Conservation (phyloP, 2,888 invertebrate genomes). For the Nysson spinosus region DNA sequence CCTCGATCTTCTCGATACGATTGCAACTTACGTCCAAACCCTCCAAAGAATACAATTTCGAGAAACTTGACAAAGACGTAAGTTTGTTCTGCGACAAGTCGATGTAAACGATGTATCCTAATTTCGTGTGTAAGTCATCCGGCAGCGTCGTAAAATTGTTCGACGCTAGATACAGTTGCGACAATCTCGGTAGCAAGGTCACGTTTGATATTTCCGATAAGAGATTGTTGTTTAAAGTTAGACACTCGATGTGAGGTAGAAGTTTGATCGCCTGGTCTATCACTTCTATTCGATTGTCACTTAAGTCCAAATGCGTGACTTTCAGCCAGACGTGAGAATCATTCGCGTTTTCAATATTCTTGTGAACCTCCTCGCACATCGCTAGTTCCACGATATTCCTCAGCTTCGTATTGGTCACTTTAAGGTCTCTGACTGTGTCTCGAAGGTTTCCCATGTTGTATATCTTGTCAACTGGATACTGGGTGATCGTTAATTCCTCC, state of each 20-base stretch:
- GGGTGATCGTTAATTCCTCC: slow-evolving; percentile 84
- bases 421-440: slow-evolving; percentile 82
- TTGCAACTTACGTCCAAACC: slow-evolving; percentile 93
- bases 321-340: slow-evolving; percentile 84
- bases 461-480: slow-evolving; percentile 84
- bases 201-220: slow-evolving; percentile 87
- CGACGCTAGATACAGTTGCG: slow-evolving; percentile 85
- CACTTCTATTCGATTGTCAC: slow-evolving; percentile 86
- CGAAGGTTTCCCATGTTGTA: slow-evolving; percentile 81
- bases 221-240: slow-evolving; percentile 89
- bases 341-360: slow-evolving; percentile 78
- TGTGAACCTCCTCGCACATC: slow-evolving; percentile 91
- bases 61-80: slow-evolving; percentile 84
- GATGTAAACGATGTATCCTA: slow-evolving; percentile 92
- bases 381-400: slow-evolving; percentile 87
- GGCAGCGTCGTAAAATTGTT: slow-evolving; percentile 87
- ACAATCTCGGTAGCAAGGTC: slow-evolving; percentile 87
- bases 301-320: slow-evolving; percentile 86
- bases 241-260: slow-evolving; percentile 84
- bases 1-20: slow-evolving; percentile 87
- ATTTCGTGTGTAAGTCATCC: slow-evolving; percentile 88
- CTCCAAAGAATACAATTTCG: slow-evolving; percentile 91
- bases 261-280: slow-evolving; percentile 90
- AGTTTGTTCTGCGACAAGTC: slow-evolving; percentile 92
- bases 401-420: slow-evolving; percentile 83